phyloP scores from a whole-genome alignment of 2,888 invertebrate species.

The Marasmarcha lunaedactyla region DNA sequence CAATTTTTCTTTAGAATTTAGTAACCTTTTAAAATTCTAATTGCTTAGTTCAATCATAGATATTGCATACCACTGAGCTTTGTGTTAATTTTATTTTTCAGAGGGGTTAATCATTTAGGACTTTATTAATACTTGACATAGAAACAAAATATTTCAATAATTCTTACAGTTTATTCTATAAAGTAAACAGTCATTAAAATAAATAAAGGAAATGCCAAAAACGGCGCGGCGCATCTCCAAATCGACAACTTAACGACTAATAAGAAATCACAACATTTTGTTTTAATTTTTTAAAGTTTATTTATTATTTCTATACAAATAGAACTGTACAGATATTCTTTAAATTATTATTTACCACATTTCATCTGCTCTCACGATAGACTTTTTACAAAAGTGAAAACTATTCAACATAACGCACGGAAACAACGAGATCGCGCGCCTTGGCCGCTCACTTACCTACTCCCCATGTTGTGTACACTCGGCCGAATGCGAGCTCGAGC shows the following conservation, averaged over 20 bases:
- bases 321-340: conserved; percentile 72
- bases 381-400: conserved; percentile 73
- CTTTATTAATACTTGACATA: conserved; percentile 17
- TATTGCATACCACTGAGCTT: no score
- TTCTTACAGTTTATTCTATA: conserved; percentile 65
- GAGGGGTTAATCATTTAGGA: no score
- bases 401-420: conserved; percentile 64
- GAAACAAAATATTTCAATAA: conserved; percentile 47
- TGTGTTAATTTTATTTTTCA: no score
- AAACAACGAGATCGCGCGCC: conserved; percentile 53
- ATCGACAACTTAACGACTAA: conserved; percentile 40
- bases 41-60: no score
- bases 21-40: no score
- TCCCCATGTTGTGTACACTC: not conserved
- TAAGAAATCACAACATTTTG: conserved; percentile 66
- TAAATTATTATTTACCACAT: conserved; percentile 68
- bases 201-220: conserved; percentile 48
- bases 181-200: conserved; percentile 63
- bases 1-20: no score
- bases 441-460: conserved; percentile 19
- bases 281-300: conserved; percentile 66
- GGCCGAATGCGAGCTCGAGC: no score
- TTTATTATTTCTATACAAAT: conserved; percentile 73
- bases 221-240: conserved; percentile 23
- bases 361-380: conserved; percentile 64